Conservation (phyloP, 2,797 vertebrate species). For the Buceros bicornis region DNA sequence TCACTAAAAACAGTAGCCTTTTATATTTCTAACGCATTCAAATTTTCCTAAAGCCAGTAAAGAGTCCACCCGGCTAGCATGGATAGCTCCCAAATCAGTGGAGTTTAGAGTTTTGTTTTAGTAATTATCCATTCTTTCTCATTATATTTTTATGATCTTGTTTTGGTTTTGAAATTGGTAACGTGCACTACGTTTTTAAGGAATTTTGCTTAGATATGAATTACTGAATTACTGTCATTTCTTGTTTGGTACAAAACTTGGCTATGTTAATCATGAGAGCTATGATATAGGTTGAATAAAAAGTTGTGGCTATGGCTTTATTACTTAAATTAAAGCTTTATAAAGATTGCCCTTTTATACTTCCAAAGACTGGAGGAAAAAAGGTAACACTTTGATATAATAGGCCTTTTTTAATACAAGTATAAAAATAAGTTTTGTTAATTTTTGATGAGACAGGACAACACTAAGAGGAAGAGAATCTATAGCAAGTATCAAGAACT, state of each 20-base stretch:
- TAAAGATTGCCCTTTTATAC: not conserved
- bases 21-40: not conserved
- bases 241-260: not conserved
- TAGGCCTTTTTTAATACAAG: not conserved
- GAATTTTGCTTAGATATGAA: not conserved
- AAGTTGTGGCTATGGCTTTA: not conserved
- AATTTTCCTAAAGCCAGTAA: not conserved
- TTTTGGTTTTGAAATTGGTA: not conserved
- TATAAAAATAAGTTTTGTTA: not conserved
- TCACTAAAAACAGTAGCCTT: accelerated
- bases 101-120: not conserved
- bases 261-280: not conserved
- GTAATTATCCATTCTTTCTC: not conserved
- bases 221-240: not conserved
- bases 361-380: not conserved
- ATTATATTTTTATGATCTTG: not conserved
- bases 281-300: not conserved
- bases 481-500: not conserved
- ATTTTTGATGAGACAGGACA: not conserved
- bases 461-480: not conserved
- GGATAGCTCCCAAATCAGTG: not conserved
- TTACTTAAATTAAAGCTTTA: not conserved
- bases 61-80: not conserved
- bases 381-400: not conserved
- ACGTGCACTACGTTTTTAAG: not conserved